phyloP scores from a whole-genome alignment of 2,888 invertebrate species.

The Theretra japonica region DNA sequence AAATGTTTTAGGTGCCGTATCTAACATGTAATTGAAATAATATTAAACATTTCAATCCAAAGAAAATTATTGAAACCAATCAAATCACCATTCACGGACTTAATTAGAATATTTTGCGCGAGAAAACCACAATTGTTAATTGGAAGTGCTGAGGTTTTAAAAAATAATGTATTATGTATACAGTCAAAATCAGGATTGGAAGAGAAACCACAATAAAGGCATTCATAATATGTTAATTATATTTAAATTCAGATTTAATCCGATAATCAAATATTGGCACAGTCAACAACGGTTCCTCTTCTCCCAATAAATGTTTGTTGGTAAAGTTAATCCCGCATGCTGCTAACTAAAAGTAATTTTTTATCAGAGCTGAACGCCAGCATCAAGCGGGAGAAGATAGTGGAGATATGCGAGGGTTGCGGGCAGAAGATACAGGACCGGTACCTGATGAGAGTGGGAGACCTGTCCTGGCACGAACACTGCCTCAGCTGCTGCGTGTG shows the following conservation, averaged over 20 bases:
- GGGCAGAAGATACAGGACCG: conserved; percentile 97
- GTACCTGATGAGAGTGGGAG: conserved; percentile 97
- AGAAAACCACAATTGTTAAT: no score
- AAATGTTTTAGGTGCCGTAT: no score
- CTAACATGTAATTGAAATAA: no score
- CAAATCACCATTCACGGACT: no score
- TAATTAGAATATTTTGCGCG: no score
- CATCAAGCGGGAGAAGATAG: conserved; percentile 91
- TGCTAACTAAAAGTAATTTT: conserved; percentile 60
- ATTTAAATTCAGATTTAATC: not conserved
- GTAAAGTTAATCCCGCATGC: conserved; percentile 46
- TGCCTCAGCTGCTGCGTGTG: conserved; percentile 98
- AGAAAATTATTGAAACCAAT: no score
- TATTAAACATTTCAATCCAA: no score
- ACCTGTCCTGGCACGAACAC: conserved; percentile 97
- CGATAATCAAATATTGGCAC: not conserved
- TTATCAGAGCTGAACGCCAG: conserved; percentile 79
- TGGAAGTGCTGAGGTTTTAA: no score
- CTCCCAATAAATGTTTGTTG: not conserved
- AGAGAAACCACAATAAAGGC: no score
- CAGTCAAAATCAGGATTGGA: no score
- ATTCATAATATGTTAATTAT: no score
- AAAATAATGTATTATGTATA: no score
- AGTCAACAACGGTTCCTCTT: not conserved
- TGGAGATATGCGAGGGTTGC: conserved; percentile 97